Evolutionary conservation across 2,888 invertebrate genomes (phyloP).

Genomic region (Microctonus hyperodae): DNA sequence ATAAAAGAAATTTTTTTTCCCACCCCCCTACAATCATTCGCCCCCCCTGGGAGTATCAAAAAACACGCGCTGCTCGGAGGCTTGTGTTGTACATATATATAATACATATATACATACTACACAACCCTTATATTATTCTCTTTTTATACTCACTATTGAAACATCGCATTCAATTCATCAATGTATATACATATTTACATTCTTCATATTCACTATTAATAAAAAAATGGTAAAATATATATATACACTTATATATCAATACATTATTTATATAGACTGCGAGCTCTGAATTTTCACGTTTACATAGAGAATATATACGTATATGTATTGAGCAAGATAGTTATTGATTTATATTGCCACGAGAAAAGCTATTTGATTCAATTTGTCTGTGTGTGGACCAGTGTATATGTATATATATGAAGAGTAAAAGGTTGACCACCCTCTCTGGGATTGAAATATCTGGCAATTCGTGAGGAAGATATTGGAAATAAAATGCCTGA

Average conservation of each 20-base stretch:
- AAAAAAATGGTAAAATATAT: background rate
- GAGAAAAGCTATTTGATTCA: constrained; percentile 46
- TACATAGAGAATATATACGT: constrained; percentile 32
- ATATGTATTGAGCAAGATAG: constrained; percentile 26
- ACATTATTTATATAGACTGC: background rate
- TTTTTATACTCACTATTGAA: background rate
- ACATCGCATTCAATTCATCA: background rate
- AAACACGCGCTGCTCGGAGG: too few species aligned
- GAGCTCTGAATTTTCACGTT: constrained; percentile 29
- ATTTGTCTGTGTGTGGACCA: constrained; percentile 47
- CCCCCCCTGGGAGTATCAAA: background rate
- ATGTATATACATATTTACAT: background rate
- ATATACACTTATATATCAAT: background rate
- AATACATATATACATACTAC: too few species aligned
- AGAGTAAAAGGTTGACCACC: constrained; percentile 22
- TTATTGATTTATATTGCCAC: constrained; percentile 27
- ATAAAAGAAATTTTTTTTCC: background rate
- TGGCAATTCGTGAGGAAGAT: constrained; percentile 46
- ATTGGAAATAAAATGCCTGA: constrained; percentile 55
- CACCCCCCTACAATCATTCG: background rate
- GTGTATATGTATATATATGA: constrained; percentile 26
- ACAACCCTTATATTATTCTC: background rate
- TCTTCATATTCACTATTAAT: background rate
- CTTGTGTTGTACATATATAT: background rate
- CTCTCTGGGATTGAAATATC: constrained; percentile 50